Conservation (phyloP, 2,888 invertebrate species). For the Eurytoma adleriae region DNA sequence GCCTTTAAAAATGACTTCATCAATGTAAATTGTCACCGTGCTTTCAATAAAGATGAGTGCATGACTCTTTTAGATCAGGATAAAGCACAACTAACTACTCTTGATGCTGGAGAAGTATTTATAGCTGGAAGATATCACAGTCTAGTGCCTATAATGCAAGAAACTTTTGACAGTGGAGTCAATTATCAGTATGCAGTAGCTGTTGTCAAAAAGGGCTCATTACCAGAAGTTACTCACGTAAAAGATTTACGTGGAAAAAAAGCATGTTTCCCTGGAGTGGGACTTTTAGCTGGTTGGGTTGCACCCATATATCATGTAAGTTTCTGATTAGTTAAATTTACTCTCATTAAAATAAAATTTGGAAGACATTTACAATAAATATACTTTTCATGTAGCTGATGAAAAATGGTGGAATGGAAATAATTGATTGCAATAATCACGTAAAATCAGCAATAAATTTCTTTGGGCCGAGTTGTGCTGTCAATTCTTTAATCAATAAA, state of each 20-base stretch:
- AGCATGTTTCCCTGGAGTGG: constrained; percentile 95
- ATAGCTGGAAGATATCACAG: constrained; percentile 95
- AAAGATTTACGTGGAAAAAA: constrained; percentile 83
- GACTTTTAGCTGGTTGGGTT: constrained; percentile 95
- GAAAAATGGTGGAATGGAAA: constrained; percentile 87
- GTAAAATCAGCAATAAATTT: constrained; percentile 93
- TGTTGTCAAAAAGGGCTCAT: constrained; percentile 84
- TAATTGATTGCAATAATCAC: constrained; percentile 96
- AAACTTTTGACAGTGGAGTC: constrained; percentile 82
- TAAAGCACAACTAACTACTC: constrained; percentile 88
- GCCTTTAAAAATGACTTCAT: constrained; percentile 81
- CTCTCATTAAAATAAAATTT: too few relatives aligned
- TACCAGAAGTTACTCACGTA: constrained; percentile 81
- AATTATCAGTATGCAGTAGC: constrained; percentile 91
- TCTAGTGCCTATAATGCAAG: constrained; percentile 91
- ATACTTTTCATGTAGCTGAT: constrained; percentile 81
- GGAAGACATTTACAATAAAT: neutral
- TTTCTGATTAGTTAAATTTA: too few relatives aligned
- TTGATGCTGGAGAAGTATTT: constrained; percentile 97
- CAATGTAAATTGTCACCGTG: constrained; percentile 85
- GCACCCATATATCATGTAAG: constrained; percentile 89
- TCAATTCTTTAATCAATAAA: constrained; percentile 92
- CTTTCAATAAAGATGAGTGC: constrained; percentile 89
- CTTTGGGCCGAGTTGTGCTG: constrained; percentile 96
- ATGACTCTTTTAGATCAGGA: constrained; percentile 89